Base-by-base conservation (phyloP, 2,888 invertebrate genomes). In the Perithous albicinctus region DNA sequence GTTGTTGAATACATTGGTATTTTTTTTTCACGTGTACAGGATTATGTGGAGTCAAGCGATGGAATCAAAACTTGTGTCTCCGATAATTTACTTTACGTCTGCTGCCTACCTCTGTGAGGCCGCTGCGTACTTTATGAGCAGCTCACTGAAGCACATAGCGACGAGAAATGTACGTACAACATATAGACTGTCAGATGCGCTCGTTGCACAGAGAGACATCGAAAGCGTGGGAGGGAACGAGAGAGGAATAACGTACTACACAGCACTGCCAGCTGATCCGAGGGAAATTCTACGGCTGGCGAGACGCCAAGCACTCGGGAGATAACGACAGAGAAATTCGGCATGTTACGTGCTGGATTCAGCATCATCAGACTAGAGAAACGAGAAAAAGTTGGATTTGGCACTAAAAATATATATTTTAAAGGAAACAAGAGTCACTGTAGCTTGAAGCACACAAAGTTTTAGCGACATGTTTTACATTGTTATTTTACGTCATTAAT, bases 311-410 rank as follows among this genome's bases (percentile, higher is more conserved):
- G 4, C 59, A 8, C 20, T 10, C 15, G 59, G 3, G 18, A 15
- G 59, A 54, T 29, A 56, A 56, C 59, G 32, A 38, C 35, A 18
- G 59, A 61, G 59, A 35, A 35, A 20, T 61, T 61, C 59, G 59
- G 10, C 2, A 18, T 20, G 59, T 35, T 61, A 35, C 35, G 59
- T 61, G 32, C 18, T 18, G 32, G 59, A n/a, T 35, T 18, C 18
- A n/a, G 59, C 32, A 56, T 29, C 29, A 29, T 48, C 18, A 10
- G 26, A 54, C 35, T 18, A 12, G 18, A 61, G 35, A 61, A 35
- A 18, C 32, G 10, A 2, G n/a, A 35, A 29, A 56, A 56, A 56
- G 15, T 56, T 29, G 56, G 8, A 32, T 56, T 26, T 6, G 1
- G 7, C 32, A 61, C 10, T 35, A 18, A 26, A 56, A 29, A 56